Evolutionary conservation across 1,140 invertebrate species (phyloP).

Genomic region (Ceratina australensis): DNA sequence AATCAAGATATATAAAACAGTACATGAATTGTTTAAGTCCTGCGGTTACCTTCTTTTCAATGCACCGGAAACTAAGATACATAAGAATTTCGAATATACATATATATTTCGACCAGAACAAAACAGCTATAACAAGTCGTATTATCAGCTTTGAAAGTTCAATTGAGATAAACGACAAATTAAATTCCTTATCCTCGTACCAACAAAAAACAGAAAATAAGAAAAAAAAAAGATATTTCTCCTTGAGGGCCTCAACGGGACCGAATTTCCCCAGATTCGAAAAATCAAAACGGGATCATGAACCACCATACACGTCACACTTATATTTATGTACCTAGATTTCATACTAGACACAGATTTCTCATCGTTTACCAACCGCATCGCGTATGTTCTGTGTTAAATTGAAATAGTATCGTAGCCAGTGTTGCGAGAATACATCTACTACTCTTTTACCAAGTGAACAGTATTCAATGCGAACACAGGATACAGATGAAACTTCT

Average conservation of each 20-base stretch:
- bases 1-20: no score
- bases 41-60: not conserved
- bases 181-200: constrained; percentile 8
- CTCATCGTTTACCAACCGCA: not conserved
- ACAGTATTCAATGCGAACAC: no score
- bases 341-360: not conserved
- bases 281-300: constrained; percentile 16
- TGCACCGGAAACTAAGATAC: not conserved
- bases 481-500: no score
- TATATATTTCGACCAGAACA: not conserved
- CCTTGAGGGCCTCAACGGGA: constrained; percentile 16
- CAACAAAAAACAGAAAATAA: no score
- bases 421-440: not conserved
- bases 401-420: not conserved
- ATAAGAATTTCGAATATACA: not conserved
- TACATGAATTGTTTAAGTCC: not conserved
- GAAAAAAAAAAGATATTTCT: not conserved
- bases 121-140: not conserved
- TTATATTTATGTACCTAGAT: no score
- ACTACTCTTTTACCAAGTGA: not conserved
- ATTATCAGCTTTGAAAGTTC: constrained; percentile 1
- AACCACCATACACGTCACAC: not conserved
- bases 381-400: no score
- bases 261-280: constrained; percentile 23
- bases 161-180: not conserved